These are phyloP conservation scores for Salminus brasiliensis DNA, from an alignment of 2,113 vertebrate genomes.

Conservation along the genomic window DNA sequence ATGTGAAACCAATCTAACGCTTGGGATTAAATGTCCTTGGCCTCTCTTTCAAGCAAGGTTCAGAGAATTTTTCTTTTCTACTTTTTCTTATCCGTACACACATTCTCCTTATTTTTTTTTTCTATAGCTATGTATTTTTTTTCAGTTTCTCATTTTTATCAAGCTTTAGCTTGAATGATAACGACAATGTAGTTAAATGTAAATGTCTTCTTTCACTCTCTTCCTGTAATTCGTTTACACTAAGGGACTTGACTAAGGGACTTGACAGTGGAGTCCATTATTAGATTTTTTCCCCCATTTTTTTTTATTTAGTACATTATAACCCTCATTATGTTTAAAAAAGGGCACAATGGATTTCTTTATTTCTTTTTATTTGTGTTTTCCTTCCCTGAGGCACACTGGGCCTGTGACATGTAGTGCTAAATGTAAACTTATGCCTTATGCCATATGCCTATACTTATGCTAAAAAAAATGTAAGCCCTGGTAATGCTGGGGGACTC, in stretches of 20 bases:
- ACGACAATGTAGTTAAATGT: no score
- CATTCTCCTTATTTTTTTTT: conserved; percentile 10
- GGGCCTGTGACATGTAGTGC: conserved; percentile 65
- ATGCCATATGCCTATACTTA: conserved; percentile 44
- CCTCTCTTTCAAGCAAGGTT: conserved; percentile 82
- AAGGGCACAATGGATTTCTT: neutral
- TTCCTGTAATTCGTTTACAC: conserved; percentile 20
- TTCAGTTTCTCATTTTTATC: no score
- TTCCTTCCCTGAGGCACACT: conserved; percentile 58
- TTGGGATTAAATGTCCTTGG: conserved; percentile 91
- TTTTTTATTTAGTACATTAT: conserved; percentile 62
- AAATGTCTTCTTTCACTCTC: conserved; percentile 33
- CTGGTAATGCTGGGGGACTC: no score
- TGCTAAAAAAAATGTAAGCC: no score
- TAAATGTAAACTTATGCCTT: conserved; percentile 76
- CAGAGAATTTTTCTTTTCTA: conserved; percentile 66
- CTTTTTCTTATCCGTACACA: conserved; percentile 44
- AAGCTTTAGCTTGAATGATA: no score
- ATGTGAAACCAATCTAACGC: conserved; percentile 96
- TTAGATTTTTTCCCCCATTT: conserved; percentile 63
- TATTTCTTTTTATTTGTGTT: conserved; percentile 52
- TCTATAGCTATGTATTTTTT: no score
- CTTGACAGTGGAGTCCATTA: conserved; percentile 54
- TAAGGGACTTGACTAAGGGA: conserved; percentile 31
- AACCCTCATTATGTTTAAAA: conserved; percentile 4